Conservation (phyloP, 2,113 vertebrate genomes). For the Phylloscopus trochilus region DNA sequence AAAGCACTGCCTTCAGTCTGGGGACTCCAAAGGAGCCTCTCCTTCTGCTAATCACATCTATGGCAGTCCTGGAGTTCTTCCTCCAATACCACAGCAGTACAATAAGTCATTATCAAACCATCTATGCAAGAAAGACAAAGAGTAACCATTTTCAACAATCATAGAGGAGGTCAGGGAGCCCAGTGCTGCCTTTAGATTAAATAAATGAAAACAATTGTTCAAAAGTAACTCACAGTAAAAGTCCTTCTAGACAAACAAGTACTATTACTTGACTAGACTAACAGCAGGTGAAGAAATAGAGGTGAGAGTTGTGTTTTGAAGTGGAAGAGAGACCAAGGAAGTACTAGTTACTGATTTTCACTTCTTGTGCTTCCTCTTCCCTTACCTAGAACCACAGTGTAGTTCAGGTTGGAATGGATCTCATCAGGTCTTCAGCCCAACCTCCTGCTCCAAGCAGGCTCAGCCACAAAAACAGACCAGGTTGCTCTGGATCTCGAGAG, state of each 20-base stretch:
- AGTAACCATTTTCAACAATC: neutral
- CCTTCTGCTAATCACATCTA: neutral
- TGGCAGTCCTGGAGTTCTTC: neutral
- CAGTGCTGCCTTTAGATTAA: neutral
- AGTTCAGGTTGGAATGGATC: neutral
- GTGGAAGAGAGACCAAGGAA: neutral
- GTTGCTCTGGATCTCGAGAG: neutral
- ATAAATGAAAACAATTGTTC: neutral
- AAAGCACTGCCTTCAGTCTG: neutral
- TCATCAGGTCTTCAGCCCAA: neutral
- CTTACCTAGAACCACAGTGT: fast-evolving
- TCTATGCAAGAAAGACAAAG: neutral
- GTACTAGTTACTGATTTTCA: neutral
- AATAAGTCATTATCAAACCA: neutral
- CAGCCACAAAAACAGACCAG: neutral
- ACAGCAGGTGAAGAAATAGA: neutral
- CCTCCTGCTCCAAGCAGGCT: neutral
- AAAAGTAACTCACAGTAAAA: neutral
- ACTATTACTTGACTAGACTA: neutral
- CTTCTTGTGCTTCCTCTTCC: neutral
- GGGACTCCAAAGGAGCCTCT: neutral
- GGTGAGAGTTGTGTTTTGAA: neutral
- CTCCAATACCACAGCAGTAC: neutral
- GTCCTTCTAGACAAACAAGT: neutral
- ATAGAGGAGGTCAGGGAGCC: neutral